These are phyloP conservation scores for Microcebus griseorufus DNA, from an alignment of 2,113 vertebrate species.

Conservation along the genomic window DNA sequence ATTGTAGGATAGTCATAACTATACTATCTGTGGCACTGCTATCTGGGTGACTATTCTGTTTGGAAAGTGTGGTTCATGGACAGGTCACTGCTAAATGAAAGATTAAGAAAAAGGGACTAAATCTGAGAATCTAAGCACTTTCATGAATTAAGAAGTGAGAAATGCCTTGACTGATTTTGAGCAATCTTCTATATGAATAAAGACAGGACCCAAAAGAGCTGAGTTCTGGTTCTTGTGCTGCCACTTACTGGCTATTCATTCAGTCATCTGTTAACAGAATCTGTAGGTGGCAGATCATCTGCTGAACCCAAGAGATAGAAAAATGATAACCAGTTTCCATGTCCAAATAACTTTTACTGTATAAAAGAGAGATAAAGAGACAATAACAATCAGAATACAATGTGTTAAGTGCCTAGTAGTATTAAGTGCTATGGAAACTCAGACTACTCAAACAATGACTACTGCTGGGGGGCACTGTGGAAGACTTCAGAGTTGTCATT, in stretches of 20 bases:
- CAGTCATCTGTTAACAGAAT: background rate
- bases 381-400: background rate
- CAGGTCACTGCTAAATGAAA: background rate
- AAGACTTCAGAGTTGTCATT: slow-evolving; percentile 29
- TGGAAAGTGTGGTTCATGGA: background rate
- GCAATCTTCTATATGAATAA: background rate
- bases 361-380: background rate
- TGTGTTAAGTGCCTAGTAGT: background rate
- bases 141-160: background rate
- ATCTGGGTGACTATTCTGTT: background rate
- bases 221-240: background rate
- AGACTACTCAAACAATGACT: background rate
- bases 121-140: background rate
- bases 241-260: background rate
- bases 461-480: background rate
- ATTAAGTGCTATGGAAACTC: background rate
- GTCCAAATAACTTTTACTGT: background rate
- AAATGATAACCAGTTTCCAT: background rate
- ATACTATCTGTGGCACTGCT: background rate
- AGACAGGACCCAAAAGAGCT: background rate
- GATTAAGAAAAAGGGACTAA: background rate
- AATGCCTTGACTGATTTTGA: background rate
- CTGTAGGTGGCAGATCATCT: background rate
- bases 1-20: background rate
- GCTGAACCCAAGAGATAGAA: background rate